Evolutionary conservation across 2,797 vertebrate genomes (phyloP).

Genomic region (Thunnus albacares): DNA sequence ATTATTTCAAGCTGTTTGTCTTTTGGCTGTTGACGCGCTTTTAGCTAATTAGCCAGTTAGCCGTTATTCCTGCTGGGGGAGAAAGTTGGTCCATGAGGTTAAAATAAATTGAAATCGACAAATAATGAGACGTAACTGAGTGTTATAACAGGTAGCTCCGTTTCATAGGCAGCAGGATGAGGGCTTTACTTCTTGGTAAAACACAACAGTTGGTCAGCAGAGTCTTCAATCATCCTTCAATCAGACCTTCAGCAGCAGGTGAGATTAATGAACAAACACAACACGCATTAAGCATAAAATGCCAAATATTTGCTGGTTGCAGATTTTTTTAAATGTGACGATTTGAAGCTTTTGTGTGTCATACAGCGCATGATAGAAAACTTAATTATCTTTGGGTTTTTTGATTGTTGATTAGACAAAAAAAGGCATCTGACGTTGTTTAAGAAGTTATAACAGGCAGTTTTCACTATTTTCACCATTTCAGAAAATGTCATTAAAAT

Average conservation of each 20-base stretch:
- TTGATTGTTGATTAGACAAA: too few species aligned
- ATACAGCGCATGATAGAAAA: too few species aligned
- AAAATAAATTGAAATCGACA: not conserved
- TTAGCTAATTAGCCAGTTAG: constrained; percentile 17
- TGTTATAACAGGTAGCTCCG: too few species aligned
- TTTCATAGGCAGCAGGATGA: constrained; percentile 45
- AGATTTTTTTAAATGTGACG: too few species aligned
- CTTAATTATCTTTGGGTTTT: too few species aligned
- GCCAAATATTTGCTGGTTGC: too few species aligned
- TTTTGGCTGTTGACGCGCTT: not conserved
- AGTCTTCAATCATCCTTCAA: constrained; percentile 6
- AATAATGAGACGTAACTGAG: not conserved
- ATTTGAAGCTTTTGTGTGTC: too few species aligned
- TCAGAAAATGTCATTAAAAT: too few species aligned
- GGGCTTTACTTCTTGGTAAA: constrained; percentile 3
- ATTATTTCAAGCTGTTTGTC: not conserved
- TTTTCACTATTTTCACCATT: too few species aligned
- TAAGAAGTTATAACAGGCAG: too few species aligned
- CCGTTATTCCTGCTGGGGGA: not conserved
- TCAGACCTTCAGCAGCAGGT: constrained; percentile 46
- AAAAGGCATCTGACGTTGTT: too few species aligned
- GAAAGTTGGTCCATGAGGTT: constrained; percentile 11
- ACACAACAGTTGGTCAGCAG: constrained; percentile 39
- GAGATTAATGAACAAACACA: not conserved
- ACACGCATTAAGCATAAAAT: too few species aligned